A percentile compares a stretch with the other conserved stretches of the same genome.
phyloP scores from a whole-genome alignment of 2,888 invertebrate genomes.

The Agrotis ipsilon region DNA sequence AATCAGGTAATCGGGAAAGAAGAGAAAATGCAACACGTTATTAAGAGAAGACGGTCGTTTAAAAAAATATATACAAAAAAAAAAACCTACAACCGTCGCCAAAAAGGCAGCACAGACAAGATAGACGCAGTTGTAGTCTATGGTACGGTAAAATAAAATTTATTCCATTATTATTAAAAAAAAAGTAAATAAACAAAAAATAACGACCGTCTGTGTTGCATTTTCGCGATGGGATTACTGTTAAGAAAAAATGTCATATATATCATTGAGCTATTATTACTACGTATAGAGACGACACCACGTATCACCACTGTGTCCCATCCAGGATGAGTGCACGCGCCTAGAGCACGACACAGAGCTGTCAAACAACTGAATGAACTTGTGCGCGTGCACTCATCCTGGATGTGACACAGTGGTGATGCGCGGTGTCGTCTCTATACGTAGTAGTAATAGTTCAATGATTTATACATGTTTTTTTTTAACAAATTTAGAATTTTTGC shows the following conservation, averaged over 20 bases:
- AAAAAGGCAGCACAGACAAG: constrained; percentile 90
- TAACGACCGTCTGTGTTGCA: constrained; percentile 90
- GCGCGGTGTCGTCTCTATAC: no score
- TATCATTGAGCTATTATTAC: no score
- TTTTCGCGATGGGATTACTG: constrained; percentile 81
- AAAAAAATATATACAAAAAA: constrained; percentile 55
- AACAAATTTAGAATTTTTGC: no score
- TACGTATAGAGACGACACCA: no score
- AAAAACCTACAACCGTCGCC: constrained; percentile 77
- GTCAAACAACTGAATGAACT: no score
- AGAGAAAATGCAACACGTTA: constrained; percentile 91
- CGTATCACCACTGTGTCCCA: no score
- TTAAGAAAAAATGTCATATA: constrained; percentile 70
- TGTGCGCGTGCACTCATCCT: no score
- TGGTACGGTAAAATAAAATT: constrained; percentile 60
- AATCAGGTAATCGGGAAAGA: constrained; percentile 84
- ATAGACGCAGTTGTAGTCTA: constrained; percentile 72
- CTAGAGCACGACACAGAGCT: no score
- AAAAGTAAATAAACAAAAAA: constrained; percentile 57
- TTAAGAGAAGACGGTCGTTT: constrained; percentile 80
- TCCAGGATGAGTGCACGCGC: no score
- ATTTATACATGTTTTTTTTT: no score
- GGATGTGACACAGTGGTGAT: no score
- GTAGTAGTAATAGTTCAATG: no score
- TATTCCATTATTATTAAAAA: constrained; percentile 27